A percentile compares a stretch with the other conserved stretches of the same genome.
phyloP scores from a whole-genome alignment of 35 echinoderm and acorn worm genomes.

The Ophioderma brevispina region DNA sequence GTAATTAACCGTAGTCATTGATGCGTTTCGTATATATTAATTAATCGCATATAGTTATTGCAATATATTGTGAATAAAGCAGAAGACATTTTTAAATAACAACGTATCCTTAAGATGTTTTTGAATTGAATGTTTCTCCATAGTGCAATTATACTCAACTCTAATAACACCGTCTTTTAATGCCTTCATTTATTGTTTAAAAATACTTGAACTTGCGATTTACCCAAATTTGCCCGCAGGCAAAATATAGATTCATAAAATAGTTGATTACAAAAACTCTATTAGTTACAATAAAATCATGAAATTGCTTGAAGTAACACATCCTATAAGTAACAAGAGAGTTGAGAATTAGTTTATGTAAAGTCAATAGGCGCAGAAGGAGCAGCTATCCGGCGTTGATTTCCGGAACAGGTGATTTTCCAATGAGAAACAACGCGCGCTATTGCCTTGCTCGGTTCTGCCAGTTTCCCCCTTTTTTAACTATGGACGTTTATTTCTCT shows the following conservation, averaged over 20 bases:
- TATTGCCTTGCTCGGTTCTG: background rate
- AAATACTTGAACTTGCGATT: too few relatives aligned
- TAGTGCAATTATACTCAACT: too few relatives aligned
- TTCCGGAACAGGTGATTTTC: slow-evolving; percentile 2
- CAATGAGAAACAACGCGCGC: background rate
- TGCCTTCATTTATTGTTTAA: too few relatives aligned
- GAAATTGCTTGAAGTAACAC: background rate
- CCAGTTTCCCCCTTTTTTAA: slow-evolving; percentile 6
- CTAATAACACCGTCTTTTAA: too few relatives aligned
- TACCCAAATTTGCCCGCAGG: background rate
- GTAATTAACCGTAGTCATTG: too few relatives aligned
- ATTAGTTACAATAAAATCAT: background rate
- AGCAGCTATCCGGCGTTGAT: background rate
- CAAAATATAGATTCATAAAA: background rate
- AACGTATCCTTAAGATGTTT: too few relatives aligned
- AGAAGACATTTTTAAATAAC: too few relatives aligned
- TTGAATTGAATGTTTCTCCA: too few relatives aligned
- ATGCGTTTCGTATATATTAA: too few relatives aligned
- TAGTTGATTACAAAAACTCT: background rate
- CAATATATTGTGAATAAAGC: too few relatives aligned
- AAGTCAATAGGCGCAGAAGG: background rate
- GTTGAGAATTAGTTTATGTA: background rate
- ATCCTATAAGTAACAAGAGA: background rate
- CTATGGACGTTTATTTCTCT: slow-evolving; percentile 2
- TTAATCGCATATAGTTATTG: too few relatives aligned